These are phyloP conservation scores for Pseudoatta argentina DNA, from an alignment of 1,140 invertebrate species.

Conservation along the genomic window DNA sequence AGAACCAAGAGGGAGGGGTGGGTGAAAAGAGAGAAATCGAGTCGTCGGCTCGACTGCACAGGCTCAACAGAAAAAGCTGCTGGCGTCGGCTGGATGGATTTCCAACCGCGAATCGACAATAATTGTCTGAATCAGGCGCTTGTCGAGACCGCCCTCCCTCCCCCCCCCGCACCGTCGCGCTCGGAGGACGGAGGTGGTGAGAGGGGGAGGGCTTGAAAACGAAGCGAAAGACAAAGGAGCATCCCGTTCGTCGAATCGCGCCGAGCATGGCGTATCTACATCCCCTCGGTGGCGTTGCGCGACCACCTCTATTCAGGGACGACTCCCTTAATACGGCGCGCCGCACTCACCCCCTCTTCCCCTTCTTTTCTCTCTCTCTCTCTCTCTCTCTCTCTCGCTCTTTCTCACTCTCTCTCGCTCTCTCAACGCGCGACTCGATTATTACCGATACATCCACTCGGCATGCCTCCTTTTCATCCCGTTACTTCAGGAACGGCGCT, in stretches of 20 bases:
- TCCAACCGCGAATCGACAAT: slow-evolving; percentile 76
- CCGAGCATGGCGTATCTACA: slow-evolving; percentile 85
- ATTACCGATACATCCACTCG: slow-evolving; percentile 82
- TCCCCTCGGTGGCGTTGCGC: slow-evolving; percentile 75
- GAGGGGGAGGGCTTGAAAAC: slow-evolving; percentile 71
- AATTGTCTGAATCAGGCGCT: slow-evolving; percentile 76
- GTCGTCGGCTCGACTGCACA: slow-evolving; percentile 59
- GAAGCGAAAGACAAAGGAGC: slow-evolving; percentile 83
- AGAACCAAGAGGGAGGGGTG: not conserved
- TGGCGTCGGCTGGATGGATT: slow-evolving; percentile 76
- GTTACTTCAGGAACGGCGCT: slow-evolving; percentile 67
- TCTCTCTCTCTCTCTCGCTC: not conserved
- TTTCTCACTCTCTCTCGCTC: not conserved
- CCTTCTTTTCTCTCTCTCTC: not conserved
- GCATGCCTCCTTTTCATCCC: slow-evolving; percentile 78
- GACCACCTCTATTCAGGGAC: slow-evolving; percentile 79
- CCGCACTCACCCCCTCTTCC: slow-evolving; percentile 46
- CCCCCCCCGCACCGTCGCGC: slow-evolving; percentile 10
- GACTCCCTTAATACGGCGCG: slow-evolving; percentile 76
- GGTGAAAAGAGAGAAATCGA: slow-evolving; percentile 70
- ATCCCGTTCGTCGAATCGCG: slow-evolving; percentile 83
- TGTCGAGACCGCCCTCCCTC: slow-evolving; percentile 54
- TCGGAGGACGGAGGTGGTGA: slow-evolving; percentile 26
- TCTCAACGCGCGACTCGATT: slow-evolving; percentile 75
- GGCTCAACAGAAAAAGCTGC: slow-evolving; percentile 73